These are phyloP conservation scores for Atopsyche davidsoni DNA, from an alignment of 1,140 invertebrate genomes.

Conservation along the genomic window DNA sequence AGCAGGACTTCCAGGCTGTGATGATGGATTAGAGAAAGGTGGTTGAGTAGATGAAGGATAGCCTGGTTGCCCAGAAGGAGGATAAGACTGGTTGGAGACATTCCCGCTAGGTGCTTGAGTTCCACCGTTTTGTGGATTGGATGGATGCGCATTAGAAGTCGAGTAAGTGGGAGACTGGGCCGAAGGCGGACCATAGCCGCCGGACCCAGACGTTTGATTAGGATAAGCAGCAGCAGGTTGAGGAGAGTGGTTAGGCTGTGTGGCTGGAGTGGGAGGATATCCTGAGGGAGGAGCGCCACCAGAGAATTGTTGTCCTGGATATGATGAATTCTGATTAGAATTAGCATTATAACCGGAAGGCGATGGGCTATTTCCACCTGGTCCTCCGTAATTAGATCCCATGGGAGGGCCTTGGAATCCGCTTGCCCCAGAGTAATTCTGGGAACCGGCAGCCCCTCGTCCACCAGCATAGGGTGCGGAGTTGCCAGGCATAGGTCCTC, in stretches of 20 bases:
- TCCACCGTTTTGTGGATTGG: slow-evolving; percentile 43
- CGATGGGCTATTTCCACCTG: slow-evolving; percentile 5
- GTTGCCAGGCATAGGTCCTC: slow-evolving; percentile 38
- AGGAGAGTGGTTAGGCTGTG: slow-evolving; percentile 46
- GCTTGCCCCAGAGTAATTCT: slow-evolving; percentile 19
- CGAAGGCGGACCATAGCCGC: slow-evolving; percentile 45
- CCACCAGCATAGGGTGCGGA: slow-evolving; percentile 42
- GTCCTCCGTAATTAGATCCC: slow-evolving; percentile 19
- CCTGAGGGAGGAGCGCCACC: slow-evolving; percentile 44
- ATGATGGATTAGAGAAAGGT: slow-evolving; percentile 47
- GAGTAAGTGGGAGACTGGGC: slow-evolving; percentile 42
- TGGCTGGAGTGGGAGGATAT: slow-evolving; percentile 44
- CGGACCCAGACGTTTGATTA: slow-evolving; percentile 38
- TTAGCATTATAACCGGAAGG: slow-evolving; percentile 19
- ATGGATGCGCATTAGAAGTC: slow-evolving; percentile 34
- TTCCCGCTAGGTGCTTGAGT: slow-evolving; percentile 37
- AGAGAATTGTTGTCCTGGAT: slow-evolving; percentile 45
- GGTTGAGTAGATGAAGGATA: slow-evolving; percentile 45
- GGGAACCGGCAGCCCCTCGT: slow-evolving; percentile 25
- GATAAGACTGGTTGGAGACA: slow-evolving; percentile 40
- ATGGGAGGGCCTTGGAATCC: slow-evolving; percentile 23
- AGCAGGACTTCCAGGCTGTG: slow-evolving; percentile 44
- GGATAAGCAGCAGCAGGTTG: slow-evolving; percentile 44
- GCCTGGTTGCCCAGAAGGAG: slow-evolving; percentile 40
- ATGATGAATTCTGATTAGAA: slow-evolving; percentile 35